phyloP scores from a whole-genome alignment of 2,797 vertebrate genomes.

The Loriculus beryllinus region DNA sequence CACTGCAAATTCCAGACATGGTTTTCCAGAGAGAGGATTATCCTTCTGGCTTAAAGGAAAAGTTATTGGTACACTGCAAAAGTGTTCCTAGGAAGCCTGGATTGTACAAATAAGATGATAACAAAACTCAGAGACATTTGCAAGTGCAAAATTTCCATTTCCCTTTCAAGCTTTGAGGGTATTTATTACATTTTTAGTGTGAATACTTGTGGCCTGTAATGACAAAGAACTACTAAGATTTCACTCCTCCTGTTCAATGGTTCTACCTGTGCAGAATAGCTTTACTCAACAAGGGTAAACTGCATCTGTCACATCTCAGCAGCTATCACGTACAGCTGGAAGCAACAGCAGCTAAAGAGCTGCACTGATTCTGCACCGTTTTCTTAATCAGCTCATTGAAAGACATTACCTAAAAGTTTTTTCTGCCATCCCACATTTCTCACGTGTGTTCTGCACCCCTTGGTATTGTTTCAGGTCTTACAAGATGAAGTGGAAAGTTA shows the following conservation, averaged over 20 bases:
- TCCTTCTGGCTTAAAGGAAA: background rate
- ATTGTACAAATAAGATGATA: background rate
- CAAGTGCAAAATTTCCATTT: background rate
- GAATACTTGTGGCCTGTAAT: background rate
- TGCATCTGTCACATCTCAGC: rapidly evolving
- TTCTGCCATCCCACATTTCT: background rate
- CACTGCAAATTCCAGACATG: conserved; percentile 32
- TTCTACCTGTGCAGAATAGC: background rate
- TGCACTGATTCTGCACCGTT: background rate
- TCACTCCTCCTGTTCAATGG: rapidly evolving
- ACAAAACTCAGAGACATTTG: background rate
- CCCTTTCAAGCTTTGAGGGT: background rate
- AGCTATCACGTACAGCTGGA: rapidly evolving
- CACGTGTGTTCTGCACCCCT: background rate
- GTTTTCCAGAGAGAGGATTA: conserved; percentile 32
- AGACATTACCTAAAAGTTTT: background rate
- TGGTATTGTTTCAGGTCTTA: conserved; percentile 77
- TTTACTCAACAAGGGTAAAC: rapidly evolving
- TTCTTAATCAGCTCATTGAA: background rate
- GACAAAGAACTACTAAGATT: background rate
- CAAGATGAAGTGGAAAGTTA: conserved; percentile 84
- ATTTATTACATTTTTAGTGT: background rate
- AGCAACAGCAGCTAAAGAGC: background rate
- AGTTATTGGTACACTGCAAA: background rate
- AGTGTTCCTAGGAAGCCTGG: background rate